Base-by-base conservation (phyloP, 2,797 vertebrate genomes). In the Sebastes iracundus region DNA sequence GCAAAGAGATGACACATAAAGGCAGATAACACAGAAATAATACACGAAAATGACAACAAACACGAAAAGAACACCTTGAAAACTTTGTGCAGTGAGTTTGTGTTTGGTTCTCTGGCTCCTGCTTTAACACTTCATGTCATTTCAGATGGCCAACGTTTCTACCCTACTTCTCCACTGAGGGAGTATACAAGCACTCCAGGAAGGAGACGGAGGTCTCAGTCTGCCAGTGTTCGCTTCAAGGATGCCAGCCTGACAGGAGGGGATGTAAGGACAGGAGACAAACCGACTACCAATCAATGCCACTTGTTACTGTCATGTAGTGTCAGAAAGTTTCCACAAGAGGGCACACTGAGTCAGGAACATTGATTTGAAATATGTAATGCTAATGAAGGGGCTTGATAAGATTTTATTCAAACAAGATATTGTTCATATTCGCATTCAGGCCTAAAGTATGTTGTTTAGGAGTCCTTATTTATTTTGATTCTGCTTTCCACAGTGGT, bases 131-230 rank as follows among this genome's bases (percentile, higher is more conserved):
- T 33, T 59, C 35, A 2, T 22, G 85, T 74, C 77, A 86, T 63
- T 91, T n/a, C 92, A 99, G 97, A 97, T 7, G 93, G 81, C 27
- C 90, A 14, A n/a, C 95, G 73, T 63, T 96, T 97, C 84, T 82
- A 91, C 66, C 96, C 97, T 61, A 97, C 97, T 35, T 98, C 97
- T 80, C 96, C 97, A 30, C 94, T 97, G 82, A 97, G 88, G 91
- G 96, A 97, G 87, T 96, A 96, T 38, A 88, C 87, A 62, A 84
- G 33, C 63, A 38, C 82, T 82, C 84, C 86, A 4, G 93, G 93
- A 25, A 94, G 92, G 55, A 96, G 95, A 28, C 94, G 90, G 61
- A 95, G 96, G 75, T 97, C 97, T 72, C 95, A 95, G 74, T 97
- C 97, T 66, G 92, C 96, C 12, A 91, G 90, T 22, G 97, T 99